phyloP scores from a whole-genome alignment of 1,140 invertebrate genomes.

The Oryzaephilus surinamensis region DNA sequence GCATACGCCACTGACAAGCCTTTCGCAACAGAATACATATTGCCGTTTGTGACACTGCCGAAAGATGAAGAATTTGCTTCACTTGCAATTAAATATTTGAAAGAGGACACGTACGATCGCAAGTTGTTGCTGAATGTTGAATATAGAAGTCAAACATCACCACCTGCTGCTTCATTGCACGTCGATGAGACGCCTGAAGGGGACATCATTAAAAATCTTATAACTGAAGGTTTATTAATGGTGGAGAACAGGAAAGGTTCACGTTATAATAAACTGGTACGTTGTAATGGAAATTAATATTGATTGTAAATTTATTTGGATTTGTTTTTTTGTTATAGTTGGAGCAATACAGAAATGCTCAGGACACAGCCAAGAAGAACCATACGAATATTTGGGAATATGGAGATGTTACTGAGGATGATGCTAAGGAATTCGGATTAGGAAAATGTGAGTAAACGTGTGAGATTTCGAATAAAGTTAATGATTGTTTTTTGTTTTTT shows the following conservation, averaged over 20 bases:
- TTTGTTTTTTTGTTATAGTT: conserved; percentile 41
- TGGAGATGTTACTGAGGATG: conserved; percentile 91
- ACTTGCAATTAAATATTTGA: conserved; percentile 61
- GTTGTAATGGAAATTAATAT: conserved; percentile 2
- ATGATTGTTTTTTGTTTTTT: too few relatives aligned
- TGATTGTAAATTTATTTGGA: neutral
- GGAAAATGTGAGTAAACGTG: conserved; percentile 24
- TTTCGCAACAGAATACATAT: conserved; percentile 74
- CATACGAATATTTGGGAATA: conserved; percentile 90
- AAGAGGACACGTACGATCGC: conserved; percentile 49
- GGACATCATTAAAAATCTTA: conserved; percentile 75
- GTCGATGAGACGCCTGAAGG: conserved; percentile 58
- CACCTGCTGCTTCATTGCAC: conserved; percentile 61
- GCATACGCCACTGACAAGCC: conserved; percentile 62
- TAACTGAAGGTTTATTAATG: conserved; percentile 76
- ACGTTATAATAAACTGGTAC: conserved; percentile 66
- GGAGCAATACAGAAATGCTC: conserved; percentile 70
- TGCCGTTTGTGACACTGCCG: conserved; percentile 76
- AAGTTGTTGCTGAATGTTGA: conserved; percentile 67
- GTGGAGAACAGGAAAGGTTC: conserved; percentile 72
- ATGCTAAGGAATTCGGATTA: conserved; percentile 80
- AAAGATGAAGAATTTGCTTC: conserved; percentile 72
- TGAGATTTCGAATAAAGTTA: too few relatives aligned
- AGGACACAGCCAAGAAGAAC: conserved; percentile 73
- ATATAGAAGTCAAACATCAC: conserved; percentile 45